Evolutionary conservation across 2,888 invertebrate species (phyloP), one percentile per base, ranked within the genome.

Genomic region (Cecidostiba fungosa): DNA sequence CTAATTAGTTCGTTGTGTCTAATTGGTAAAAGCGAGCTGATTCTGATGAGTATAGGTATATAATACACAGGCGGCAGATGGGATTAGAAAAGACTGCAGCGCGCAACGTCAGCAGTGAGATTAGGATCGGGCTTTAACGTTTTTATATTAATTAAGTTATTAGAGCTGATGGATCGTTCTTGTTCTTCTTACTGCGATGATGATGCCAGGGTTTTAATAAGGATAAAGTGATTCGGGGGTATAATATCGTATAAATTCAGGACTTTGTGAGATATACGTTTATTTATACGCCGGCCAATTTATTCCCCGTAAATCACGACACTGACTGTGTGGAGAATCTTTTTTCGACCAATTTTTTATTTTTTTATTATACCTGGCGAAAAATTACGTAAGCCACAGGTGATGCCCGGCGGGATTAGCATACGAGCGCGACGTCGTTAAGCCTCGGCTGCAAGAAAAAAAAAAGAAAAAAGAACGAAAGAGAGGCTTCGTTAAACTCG

Each of bases 1-100:
- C 16, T 66, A 66, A 74, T 79, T 79, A 79, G 66, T 74, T 66
- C 47, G 66, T 79, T 74, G 43, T 50, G 23, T 74, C 62, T 84
- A 84, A 84, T 84, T 84, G 73, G 66, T 14, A 62, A 50, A 59
- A 59, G 59, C 59, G 16, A 23, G 23, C 47, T 47, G 66, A 50
- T 69, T 76, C 76, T 26, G 76, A 76, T 23, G 76, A 73, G 43
- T 36, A 12, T 1, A 26, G 0, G 79, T n/a, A 10, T 23, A 23
- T 54, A 54, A n/a, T 59, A 10, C 10, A 23, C 59, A 10, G 39
- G 19, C 3, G 50, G 54, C 10, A 36, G 14, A n/a, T 36, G n/a
- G 54, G 54, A 59, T 59, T 59, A 26, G 66, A 43, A 23, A 59
- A 0, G 59, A 19, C 23, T 23, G 10, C n/a, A 23, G 23, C 23